These are phyloP conservation scores for Dermolepida albohirtum DNA, from an alignment of 2,888 invertebrate species.

Conservation along the genomic window DNA sequence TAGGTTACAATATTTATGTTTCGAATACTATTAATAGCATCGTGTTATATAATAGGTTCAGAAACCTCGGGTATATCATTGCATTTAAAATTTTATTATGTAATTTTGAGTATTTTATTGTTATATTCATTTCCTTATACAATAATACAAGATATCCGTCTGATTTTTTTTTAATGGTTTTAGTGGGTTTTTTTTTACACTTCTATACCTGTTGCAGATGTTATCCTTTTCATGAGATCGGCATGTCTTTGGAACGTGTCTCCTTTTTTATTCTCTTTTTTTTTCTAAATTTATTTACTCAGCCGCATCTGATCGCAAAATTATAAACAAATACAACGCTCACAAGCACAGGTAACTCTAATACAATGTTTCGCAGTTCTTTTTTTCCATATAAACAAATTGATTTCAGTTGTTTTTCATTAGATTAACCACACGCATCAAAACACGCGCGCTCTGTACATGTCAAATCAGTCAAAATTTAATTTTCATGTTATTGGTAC, in stretches of 20 bases:
- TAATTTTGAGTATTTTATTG: too few species aligned
- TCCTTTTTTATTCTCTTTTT: slow-evolving; percentile 1
- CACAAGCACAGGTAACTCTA: slow-evolving; percentile 6
- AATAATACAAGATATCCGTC: too few species aligned
- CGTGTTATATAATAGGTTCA: slow-evolving; percentile 34
- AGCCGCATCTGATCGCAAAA: neutral
- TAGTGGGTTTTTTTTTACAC: neutral
- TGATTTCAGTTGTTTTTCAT: neutral
- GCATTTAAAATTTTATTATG: slow-evolving; percentile 11
- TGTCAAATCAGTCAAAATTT: slow-evolving; percentile 27
- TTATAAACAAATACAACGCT: neutral
- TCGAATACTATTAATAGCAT: slow-evolving; percentile 23
- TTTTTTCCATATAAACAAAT: neutral
- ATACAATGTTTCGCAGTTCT: neutral
- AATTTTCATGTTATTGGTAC: slow-evolving; percentile 47
- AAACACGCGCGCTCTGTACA: neutral
- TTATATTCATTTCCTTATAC: too few species aligned
- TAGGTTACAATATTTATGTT: slow-evolving; percentile 22
- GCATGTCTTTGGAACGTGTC: slow-evolving; percentile 7
- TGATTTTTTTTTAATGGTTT: too few species aligned
- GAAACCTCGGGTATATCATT: slow-evolving; percentile 19
- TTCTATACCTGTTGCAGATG: slow-evolving; percentile 31
- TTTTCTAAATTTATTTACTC: neutral
- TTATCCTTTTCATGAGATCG: slow-evolving; percentile 34
- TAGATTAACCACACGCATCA: too few species aligned